Evolutionary conservation across 1,140 invertebrate species (phyloP).

Genomic region (Zophobas atratus): DNA sequence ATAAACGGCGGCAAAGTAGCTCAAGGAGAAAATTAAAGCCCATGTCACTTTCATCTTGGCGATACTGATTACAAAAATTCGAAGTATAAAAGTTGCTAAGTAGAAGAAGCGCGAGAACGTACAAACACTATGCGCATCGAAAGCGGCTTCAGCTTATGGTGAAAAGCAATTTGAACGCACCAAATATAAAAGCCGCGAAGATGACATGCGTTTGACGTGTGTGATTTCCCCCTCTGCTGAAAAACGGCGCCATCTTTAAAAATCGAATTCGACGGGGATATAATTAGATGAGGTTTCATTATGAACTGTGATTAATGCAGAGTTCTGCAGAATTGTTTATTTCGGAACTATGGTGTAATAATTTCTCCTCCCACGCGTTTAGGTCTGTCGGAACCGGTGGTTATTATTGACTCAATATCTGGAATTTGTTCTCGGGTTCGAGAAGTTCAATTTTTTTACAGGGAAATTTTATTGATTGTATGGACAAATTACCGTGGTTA

Average conservation of each 20-base stretch:
- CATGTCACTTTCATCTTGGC: constrained; percentile 52
- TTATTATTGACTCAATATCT: no score
- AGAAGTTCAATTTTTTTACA: no score
- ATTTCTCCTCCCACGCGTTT: background rate
- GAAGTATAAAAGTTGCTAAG: background rate
- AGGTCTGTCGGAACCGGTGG: no score
- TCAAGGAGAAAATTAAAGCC: constrained; percentile 55
- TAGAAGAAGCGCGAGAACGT: background rate
- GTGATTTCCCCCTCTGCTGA: constrained; percentile 5
- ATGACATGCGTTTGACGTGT: constrained; percentile 40
- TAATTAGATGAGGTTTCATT: constrained; percentile 1
- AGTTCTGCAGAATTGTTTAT: background rate
- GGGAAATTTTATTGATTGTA: no score
- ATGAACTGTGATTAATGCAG: background rate
- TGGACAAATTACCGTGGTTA: background rate
- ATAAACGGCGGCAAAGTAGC: constrained; percentile 45
- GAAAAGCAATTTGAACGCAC: constrained; percentile 27
- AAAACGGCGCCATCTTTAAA: constrained; percentile 20
- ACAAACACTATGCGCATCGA: constrained; percentile 9
- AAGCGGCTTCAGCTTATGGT: constrained; percentile 26
- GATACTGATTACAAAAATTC: background rate
- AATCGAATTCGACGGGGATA: background rate
- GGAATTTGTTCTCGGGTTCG: no score
- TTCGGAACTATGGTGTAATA: background rate
- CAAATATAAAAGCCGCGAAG: constrained; percentile 29